Evolutionary conservation across 2,797 vertebrate genomes (phyloP), one percentile per base, ranked within the genome.

Genomic region (Eurystomus glaucurus): DNA sequence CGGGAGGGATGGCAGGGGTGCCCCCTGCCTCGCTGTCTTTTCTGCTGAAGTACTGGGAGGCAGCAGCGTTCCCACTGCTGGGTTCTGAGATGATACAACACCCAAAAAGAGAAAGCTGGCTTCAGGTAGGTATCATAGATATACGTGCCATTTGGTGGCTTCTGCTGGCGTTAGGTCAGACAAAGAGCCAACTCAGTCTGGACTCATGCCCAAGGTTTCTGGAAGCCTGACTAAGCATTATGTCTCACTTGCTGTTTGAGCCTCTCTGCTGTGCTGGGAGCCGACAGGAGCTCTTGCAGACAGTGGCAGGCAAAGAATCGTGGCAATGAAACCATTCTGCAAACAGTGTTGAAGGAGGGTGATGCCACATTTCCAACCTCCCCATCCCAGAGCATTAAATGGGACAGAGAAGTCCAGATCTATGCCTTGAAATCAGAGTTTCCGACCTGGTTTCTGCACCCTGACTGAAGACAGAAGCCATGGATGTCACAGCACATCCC

Each of bases 281-380:
- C n/a, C 2, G 1, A 20, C 21, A 55, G 58, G n/a, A 85, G 35
- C 28, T 70, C 79, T 69, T 26, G 48, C 31, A 37, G 61, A 55
- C 2, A 0, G 39, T 0, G 0, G 46, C 3, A 0, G 35, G 35
- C 17, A 16, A 25, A 33, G 60, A 88, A 35, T 11, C 48, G 16
- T 0, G 14, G 41, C 64, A 55, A 50, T 7, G 9, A 74, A 41
- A 80, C 13, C 0, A 21, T n/a, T 78, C 61, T 70, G 25, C 60
- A 55, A 51, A 62, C 19, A 0, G 0, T 5, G 33, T 7, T 29
- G 46, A 61, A 52, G n/a, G 31, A 69, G 7, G 9, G 2, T 31
- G 29, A 10, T 5, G 1, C 9, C 3, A 1, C 18, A 3, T 15
- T 70, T 52, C 52, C 64, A 80, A 6, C 1, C 5, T 11, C 6